Evolutionary conservation across 1,140 invertebrate species (phyloP).

Genomic region (Trinorchestia longiramus): DNA sequence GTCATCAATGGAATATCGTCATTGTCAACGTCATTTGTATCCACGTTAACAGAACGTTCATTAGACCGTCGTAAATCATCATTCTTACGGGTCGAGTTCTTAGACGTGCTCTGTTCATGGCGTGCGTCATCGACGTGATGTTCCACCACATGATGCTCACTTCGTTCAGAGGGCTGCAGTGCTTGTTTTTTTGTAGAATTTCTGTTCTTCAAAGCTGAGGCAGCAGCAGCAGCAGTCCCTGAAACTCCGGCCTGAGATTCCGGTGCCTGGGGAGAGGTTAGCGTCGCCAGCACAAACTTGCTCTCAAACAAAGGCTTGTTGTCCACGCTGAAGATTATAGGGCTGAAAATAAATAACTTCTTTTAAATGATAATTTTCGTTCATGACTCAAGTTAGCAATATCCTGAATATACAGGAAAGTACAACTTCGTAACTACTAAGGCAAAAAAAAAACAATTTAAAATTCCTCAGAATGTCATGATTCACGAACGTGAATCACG

Average conservation of each 20-base stretch:
- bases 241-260: conserved; percentile 4
- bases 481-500: neutral
- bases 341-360: neutral
- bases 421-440: neutral
- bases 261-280: neutral
- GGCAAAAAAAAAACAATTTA: neutral
- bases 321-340: conserved; percentile 26
- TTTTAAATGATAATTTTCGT: neutral
- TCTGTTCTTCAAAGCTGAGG: neutral
- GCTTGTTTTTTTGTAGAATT: neutral
- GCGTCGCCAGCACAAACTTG: conserved; percentile 38
- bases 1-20: neutral
- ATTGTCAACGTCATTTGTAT: neutral
- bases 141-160: conserved; percentile 30
- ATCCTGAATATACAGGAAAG: neutral
- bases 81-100: neutral
- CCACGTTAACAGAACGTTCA: neutral
- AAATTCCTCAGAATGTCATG: neutral
- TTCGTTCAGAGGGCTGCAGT: neutral
- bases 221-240: neutral
- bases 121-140: neutral
- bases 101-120: neutral
- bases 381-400: neutral
- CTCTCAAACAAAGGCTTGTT: conserved; percentile 19
- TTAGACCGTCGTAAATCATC: neutral